Evolutionary conservation across 2,113 vertebrate genomes (phyloP), one percentile per base, ranked within the genome.

Genomic region (Poeciliopsis occidentalis): DNA sequence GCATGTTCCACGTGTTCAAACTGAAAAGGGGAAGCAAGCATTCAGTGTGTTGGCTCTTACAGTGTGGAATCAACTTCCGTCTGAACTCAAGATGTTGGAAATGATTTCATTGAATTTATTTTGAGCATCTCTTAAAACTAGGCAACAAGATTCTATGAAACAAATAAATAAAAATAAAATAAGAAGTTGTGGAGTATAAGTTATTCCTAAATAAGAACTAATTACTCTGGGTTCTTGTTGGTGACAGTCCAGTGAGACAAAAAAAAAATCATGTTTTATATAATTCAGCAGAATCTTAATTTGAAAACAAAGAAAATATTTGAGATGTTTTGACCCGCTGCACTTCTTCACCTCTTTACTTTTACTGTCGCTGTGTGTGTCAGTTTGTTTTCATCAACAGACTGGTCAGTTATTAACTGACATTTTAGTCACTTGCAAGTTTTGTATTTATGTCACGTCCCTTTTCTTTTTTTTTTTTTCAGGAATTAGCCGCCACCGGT

Each of bases 401-500:
- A 69, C 57, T 27, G 75, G 37, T 27, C 41, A 17, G 54, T 71
- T 12, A 32, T 70, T 39, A 27, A 39, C 10, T 39, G 64, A 22
- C 37, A 22, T 61, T 54, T 8, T 32, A 39, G 29, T 12, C 44
- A 8, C 5, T 0, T 79, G 13, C 27, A 22, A 13, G 17, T 68
- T n/a, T 65, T 65, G n/a, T 73, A 69, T 51, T 3, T 13, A 29
- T 24, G 17, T 3, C 32, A 1, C 37, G 12, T 78, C 4, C 37
- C 73, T 68, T 67, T 22, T 24, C 7, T 54, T 54, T 30, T 22
- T 22, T 30, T 22, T 22, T 54, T 57, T n/a, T 29, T 3, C 78
- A 96, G 96, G 93, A 94, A 64, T 84, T 96, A 22, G 93, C 91
- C 57, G 87, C 91, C 68, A 84, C 90, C 41, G 95, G 94, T 0